Evolutionary conservation across 2,113 vertebrate genomes (phyloP).

Genomic region (Actinemys pallida): DNA sequence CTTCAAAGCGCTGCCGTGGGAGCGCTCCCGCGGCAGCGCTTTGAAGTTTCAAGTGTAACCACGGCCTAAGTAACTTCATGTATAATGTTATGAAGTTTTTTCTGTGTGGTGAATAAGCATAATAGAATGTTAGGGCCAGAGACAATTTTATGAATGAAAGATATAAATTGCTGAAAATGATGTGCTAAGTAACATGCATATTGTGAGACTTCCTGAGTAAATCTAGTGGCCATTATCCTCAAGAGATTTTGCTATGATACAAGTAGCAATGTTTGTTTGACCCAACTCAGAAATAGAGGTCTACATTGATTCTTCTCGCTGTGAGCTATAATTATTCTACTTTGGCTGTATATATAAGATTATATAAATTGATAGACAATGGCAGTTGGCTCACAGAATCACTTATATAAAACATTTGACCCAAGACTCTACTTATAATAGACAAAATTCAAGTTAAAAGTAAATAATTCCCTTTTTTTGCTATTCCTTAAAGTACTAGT

Average conservation of each 20-base stretch:
- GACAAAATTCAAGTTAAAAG: slow-evolving; percentile 45
- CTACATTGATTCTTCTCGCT: slow-evolving; percentile 49
- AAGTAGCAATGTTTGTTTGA: slow-evolving; percentile 61
- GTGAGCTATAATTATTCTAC: slow-evolving; percentile 59
- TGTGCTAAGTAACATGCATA: not conserved
- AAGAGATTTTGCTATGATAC: slow-evolving; percentile 54
- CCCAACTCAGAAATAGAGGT: slow-evolving; percentile 47
- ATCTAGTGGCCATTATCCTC: slow-evolving; percentile 42
- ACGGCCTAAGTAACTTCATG: not conserved
- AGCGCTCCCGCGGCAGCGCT: too few species aligned
- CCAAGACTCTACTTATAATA: slow-evolving; percentile 22
- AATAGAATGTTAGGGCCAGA: slow-evolving; percentile 36
- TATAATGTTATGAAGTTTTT: not conserved
- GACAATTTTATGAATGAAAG: slow-evolving; percentile 31
- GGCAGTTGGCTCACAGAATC: not conserved
- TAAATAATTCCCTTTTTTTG: not conserved
- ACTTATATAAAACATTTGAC: slow-evolving; percentile 40
- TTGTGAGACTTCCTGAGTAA: slow-evolving; percentile 40
- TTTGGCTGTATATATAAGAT: slow-evolving; percentile 36
- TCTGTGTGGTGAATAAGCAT: not conserved
- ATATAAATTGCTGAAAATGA: slow-evolving; percentile 12
- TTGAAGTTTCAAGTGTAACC: too few species aligned
- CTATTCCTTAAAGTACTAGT: not conserved
- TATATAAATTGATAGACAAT: slow-evolving; percentile 11
- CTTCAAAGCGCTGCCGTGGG: too few species aligned